phyloP scores from a whole-genome alignment of 2,113 vertebrate genomes.

The Argyrosomus japonicus region DNA sequence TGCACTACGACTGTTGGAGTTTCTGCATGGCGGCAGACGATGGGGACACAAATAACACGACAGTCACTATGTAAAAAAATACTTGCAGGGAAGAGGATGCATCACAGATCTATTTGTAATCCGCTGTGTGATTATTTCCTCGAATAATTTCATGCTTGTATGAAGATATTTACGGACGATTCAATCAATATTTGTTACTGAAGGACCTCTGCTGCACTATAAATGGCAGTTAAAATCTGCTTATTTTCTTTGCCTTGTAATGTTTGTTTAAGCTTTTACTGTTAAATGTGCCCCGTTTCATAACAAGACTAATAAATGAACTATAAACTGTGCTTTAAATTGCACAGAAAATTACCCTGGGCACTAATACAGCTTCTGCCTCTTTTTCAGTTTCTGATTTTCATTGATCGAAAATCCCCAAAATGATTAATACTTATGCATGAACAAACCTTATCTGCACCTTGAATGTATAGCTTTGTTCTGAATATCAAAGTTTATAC shows the following conservation, averaged over 20 bases:
- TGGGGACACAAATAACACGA: conserved; percentile 4
- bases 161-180: not conserved
- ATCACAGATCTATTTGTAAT: not conserved
- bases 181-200: conserved; percentile 2
- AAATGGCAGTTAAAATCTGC: not conserved
- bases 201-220: not conserved
- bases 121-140: not conserved
- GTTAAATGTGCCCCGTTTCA: not conserved
- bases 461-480: not conserved
- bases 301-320: not conserved
- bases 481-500: no score
- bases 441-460: not conserved
- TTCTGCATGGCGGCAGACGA: conserved; percentile 1
- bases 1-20: conserved; percentile 50
- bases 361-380: no score
- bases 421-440: no score
- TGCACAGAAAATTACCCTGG: not conserved
- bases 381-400: not conserved
- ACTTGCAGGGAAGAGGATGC: not conserved
- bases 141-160: conserved; percentile 9
- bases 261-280: not conserved
- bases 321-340: not conserved
- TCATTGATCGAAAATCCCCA: no score
- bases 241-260: not conserved
- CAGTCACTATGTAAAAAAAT: not conserved